Percentiles rank a stretch among this genome's conserved stretches.
These are phyloP conservation scores for Micromesistius poutassou DNA, from an alignment of 2,797 vertebrate species.

Conservation along the genomic window DNA sequence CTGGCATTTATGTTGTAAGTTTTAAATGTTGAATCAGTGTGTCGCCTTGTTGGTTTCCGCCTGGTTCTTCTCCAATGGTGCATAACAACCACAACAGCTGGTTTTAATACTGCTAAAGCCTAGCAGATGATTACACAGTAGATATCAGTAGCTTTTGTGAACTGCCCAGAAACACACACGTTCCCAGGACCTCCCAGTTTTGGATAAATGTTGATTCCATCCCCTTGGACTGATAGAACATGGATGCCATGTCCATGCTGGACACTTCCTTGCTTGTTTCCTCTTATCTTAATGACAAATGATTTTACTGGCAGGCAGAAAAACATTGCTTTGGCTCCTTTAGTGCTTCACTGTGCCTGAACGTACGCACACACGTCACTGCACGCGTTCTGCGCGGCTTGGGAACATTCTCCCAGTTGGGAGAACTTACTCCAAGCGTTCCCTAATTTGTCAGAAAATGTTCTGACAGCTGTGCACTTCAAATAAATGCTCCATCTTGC, in stretches of 20 bases:
- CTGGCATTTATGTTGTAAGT: neutral
- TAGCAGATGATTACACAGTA: neutral
- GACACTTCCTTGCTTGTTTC: neutral
- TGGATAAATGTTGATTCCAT: neutral
- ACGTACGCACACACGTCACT: neutral
- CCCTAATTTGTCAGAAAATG: neutral
- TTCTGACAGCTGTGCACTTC: conserved; percentile 5
- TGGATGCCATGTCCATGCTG: neutral
- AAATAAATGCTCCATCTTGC: neutral
- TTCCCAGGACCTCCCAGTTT: neutral
- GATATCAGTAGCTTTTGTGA: neutral
- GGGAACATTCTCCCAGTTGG: neutral
- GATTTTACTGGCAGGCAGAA: neutral
- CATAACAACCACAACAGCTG: neutral
- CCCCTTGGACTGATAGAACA: neutral
- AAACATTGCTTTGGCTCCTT: neutral
- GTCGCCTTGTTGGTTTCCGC: neutral
- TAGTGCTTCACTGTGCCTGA: neutral
- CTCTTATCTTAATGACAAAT: neutral
- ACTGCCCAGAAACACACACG: neutral
- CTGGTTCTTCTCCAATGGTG: neutral
- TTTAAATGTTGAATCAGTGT: neutral
- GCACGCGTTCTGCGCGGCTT: neutral
- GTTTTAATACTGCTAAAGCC: neutral
- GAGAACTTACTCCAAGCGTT: neutral